Percentiles rank a stretch among this genome's conserved stretches.
These are phyloP conservation scores for Rhynchomys soricoides DNA, from an alignment of 2,113 vertebrate species.

Conservation along the genomic window DNA sequence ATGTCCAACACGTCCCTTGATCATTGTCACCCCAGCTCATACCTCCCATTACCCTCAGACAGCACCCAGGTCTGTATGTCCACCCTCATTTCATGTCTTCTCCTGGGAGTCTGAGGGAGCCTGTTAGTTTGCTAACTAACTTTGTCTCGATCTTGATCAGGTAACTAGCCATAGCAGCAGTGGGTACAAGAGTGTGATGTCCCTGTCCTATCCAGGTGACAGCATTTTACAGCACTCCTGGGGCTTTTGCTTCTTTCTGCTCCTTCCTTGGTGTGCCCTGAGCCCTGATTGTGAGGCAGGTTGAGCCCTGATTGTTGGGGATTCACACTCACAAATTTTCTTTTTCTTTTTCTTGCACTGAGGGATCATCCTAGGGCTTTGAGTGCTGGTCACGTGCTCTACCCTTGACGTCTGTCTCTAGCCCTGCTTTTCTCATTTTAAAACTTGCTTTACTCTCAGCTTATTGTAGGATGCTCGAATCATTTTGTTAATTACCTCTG, in stretches of 20 bases:
- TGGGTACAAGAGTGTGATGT: too few species aligned
- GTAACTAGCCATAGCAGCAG: background rate
- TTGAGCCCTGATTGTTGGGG: too few species aligned
- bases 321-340: background rate
- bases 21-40: too few species aligned
- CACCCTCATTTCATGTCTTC: background rate
- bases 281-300: too few species aligned
- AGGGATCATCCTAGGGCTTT: background rate
- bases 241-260: background rate
- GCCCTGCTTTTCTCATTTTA: background rate
- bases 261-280: background rate
- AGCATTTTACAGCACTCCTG: background rate
- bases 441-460: slow-evolving; percentile 28
- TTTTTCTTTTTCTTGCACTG: background rate
- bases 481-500: slow-evolving; percentile 31
- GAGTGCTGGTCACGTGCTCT: too few species aligned
- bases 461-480: slow-evolving; percentile 8
- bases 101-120: background rate
- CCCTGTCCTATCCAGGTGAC: background rate
- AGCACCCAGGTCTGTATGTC: background rate
- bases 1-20: background rate
- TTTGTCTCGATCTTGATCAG: background rate
- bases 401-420: background rate
- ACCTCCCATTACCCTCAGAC: too few species aligned
- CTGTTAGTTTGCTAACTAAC: background rate